These are phyloP conservation scores for Novumbra hubbsi DNA, from an alignment of 2,797 vertebrate genomes.

Conservation along the genomic window DNA sequence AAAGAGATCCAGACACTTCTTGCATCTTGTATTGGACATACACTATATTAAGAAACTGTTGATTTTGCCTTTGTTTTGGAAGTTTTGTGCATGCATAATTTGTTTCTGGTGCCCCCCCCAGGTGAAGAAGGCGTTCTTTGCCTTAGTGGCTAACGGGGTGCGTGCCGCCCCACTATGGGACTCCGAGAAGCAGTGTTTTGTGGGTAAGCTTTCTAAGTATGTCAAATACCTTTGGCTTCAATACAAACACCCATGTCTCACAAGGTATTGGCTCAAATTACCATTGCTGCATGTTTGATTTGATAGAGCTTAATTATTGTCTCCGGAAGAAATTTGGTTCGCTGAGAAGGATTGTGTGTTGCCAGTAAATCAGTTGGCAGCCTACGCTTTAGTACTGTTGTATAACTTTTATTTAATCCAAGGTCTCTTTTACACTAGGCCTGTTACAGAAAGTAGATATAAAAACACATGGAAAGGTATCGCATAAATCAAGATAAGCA, in stretches of 20 bases:
- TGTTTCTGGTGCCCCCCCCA: slow-evolving; percentile 52
- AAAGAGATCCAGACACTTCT: too few relatives aligned
- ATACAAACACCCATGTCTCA: slow-evolving; percentile 2
- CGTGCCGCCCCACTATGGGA: slow-evolving; percentile 97
- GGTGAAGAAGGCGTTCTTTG: slow-evolving; percentile 99
- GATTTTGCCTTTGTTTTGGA: too few relatives aligned
- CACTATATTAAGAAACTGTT: too few relatives aligned
- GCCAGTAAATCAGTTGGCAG: slow-evolving; percentile 44
- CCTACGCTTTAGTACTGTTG: slow-evolving; percentile 19
- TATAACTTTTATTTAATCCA: too few relatives aligned
- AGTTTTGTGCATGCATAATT: neutral
- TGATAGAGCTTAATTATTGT: neutral
- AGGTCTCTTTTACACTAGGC: too few relatives aligned
- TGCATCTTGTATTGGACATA: too few relatives aligned
- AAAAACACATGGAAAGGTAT: too few relatives aligned
- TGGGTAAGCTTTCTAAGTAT: slow-evolving; percentile 79
- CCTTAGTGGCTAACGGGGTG: slow-evolving; percentile 95
- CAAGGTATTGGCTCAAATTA: neutral
- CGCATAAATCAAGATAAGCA: too few relatives aligned
- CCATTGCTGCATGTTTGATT: neutral
- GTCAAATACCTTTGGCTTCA: slow-evolving; percentile 2
- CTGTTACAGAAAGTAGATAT: too few relatives aligned
- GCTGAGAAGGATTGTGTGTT: slow-evolving; percentile 38
- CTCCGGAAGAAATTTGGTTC: neutral
- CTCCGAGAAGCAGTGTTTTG: slow-evolving; percentile 97